Conservation (phyloP, 2,888 invertebrate genomes). For the Lomographa bimaculata region DNA sequence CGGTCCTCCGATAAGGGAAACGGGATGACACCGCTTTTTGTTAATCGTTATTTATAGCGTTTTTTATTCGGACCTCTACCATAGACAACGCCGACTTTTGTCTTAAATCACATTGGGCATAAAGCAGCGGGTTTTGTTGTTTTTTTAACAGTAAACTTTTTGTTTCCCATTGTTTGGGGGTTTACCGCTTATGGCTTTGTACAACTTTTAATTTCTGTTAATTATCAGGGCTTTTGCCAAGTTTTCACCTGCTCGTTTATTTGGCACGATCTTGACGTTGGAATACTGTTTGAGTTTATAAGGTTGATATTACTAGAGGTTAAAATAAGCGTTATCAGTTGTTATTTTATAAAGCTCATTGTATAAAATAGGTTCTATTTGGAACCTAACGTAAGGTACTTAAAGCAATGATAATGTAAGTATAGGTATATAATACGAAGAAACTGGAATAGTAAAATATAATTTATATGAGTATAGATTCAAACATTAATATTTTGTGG, state of each 20-base stretch:
- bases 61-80: constrained; percentile 60
- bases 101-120: constrained; percentile 62
- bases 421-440: too few relatives aligned
- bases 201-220: constrained; percentile 23
- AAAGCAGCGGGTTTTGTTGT: constrained; percentile 51
- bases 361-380: too few relatives aligned
- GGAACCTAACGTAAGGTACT: too few relatives aligned
- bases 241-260: constrained; percentile 6
- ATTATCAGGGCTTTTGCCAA: constrained; percentile 13
- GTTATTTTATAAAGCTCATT: too few relatives aligned
- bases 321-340: too few relatives aligned
- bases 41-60: constrained; percentile 79
- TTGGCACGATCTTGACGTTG: too few relatives aligned
- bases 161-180: constrained; percentile 32
- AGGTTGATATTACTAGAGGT: too few relatives aligned
- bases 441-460: too few relatives aligned
- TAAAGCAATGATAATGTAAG: too few relatives aligned
- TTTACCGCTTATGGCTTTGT: constrained; percentile 24
- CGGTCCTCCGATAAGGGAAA: constrained; percentile 67
- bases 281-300: too few relatives aligned
- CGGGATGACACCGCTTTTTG: constrained; percentile 80
- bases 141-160: constrained; percentile 38
- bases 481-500: too few relatives aligned
- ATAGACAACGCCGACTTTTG: constrained; percentile 61
- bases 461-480: too few relatives aligned